phyloP scores from a whole-genome alignment of 1,140 invertebrate species.

The Aphis craccivora region DNA sequence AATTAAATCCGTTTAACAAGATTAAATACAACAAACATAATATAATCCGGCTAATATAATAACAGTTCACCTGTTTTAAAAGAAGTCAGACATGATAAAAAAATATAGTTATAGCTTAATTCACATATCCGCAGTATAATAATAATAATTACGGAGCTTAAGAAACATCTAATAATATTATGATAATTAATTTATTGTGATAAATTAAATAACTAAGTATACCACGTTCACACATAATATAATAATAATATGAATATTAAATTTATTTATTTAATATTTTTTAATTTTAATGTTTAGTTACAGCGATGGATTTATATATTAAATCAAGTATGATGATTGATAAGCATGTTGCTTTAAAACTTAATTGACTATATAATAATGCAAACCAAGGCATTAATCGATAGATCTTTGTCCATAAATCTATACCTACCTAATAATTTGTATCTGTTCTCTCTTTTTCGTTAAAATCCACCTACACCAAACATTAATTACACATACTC shows the following conservation, averaged over 20 bases:
- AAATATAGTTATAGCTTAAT: background rate
- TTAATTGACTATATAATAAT: background rate
- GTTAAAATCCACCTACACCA: background rate
- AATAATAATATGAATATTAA: background rate
- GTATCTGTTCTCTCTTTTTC: background rate
- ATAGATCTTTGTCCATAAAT: too few relatives aligned
- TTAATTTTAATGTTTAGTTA: background rate
- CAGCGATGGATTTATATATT: background rate
- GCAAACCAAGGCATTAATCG: background rate
- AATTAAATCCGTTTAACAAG: constrained; percentile 6
- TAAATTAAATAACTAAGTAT: background rate
- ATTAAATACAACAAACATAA: background rate
- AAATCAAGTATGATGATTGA: background rate
- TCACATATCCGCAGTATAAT: background rate
- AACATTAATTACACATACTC: background rate
- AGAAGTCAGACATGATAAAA: background rate
- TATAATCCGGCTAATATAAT: background rate
- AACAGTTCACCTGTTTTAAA: background rate
- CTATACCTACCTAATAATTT: too few relatives aligned
- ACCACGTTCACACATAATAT: background rate
- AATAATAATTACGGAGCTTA: background rate
- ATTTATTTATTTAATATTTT: too few relatives aligned
- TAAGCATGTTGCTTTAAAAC: background rate
- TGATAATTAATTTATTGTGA: background rate
- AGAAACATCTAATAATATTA: background rate